Percentiles rank a stretch among this genome's conserved stretches.
Evolutionary conservation across 2,797 vertebrate species (phyloP).

Genomic region (Thaleichthys pacificus): DNA sequence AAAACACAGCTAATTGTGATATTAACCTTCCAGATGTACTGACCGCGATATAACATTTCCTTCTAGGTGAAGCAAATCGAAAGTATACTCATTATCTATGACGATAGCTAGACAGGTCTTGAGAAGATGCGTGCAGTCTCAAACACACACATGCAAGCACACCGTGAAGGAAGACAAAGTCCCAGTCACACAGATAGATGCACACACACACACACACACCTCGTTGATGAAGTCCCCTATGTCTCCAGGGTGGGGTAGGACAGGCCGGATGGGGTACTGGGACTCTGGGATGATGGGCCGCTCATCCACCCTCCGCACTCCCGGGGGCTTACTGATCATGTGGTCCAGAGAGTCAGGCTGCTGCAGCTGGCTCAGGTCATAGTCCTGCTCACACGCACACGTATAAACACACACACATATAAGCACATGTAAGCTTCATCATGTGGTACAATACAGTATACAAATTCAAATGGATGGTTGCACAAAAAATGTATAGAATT

Average conservation of each 20-base stretch:
- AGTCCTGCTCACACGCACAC: constrained; percentile 77
- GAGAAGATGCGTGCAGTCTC: neutral
- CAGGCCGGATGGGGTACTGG: constrained; percentile 90
- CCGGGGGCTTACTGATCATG: constrained; percentile 86
- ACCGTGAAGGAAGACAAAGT: too few relatives aligned
- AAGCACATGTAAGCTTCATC: neutral
- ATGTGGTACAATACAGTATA: too few relatives aligned
- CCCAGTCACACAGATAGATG: neutral
- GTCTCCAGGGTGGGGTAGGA: constrained; percentile 91
- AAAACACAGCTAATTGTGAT: constrained; percentile 41
- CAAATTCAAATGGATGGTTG: too few relatives aligned
- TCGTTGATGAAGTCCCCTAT: constrained; percentile 97
- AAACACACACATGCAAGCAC: neutral
- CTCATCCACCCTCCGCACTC: constrained; percentile 90
- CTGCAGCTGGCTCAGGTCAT: constrained; percentile 94
- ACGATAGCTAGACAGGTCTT: neutral
- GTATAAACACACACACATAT: neutral
- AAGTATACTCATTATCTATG: neutral
- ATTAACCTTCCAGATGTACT: neutral
- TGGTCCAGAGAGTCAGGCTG: constrained; percentile 93
- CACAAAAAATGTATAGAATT: too few relatives aligned
- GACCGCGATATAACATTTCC: neutral
- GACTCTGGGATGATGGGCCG: constrained; percentile 91
- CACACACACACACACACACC: constrained; percentile 65
- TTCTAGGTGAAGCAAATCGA: neutral